Evolutionary conservation across 2,113 vertebrate genomes (phyloP), one percentile per base, ranked within the genome.

Genomic region (Isurus oxyrinchus): DNA sequence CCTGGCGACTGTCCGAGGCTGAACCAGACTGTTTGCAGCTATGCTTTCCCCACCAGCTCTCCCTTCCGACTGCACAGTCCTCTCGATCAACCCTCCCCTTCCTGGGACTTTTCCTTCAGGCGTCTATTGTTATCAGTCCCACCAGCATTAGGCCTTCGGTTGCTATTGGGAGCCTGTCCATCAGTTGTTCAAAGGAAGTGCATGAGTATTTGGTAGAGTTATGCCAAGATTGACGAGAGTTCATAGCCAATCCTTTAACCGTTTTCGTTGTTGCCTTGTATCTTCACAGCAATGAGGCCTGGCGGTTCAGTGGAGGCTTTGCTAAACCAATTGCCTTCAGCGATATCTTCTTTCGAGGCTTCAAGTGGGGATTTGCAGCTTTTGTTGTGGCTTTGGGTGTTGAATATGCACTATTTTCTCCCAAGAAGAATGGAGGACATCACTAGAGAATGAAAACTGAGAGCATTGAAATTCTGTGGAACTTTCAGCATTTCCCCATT

Each of bases 291-390:
- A 99, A 99, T 72, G 99, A 99, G 97, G 99, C 97, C 0, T 99
- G 99, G 99, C 98, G 99, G 96, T 99, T 97, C 2, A 97, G 97
- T 27, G 99, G 99, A 72, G 97, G 97, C 94, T 99, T 98, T 96
- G 97, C 98, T 93, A 97, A 98, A 76, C 97, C 98, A 49, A 96
- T 97, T 96, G 98, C 98, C 67, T 7, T 99, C 84, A 79, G 96
- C 31, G 97, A 98, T 0, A 97, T 98, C 44, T 6, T 99, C 49
- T 35, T 98, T 49, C 99, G 97, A 97, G 99, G 99, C 95, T 98
- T 99, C 97, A 99, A 98, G 97, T 99, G 98, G 98, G 99, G 99
- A 96, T 98, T 98, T 97, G 98, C 98, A 96, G 99, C 99, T 11
- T 99, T 99, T 2, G 97, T 99, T 49, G 97, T 99, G 55, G 98